Evolutionary conservation across 2,888 invertebrate species (phyloP).

Genomic region (Diabrotica balteata): DNA sequence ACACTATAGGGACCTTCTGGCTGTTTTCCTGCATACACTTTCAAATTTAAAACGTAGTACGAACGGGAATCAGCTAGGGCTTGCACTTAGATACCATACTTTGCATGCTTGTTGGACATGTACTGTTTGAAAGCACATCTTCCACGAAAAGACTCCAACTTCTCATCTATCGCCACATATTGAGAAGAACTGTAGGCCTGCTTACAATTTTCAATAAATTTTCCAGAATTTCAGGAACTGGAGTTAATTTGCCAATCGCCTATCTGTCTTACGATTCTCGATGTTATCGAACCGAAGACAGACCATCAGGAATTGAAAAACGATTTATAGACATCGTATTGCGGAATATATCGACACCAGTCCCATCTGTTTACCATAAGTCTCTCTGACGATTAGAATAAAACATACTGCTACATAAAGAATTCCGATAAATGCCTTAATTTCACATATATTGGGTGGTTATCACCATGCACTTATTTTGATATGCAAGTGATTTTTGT

Average conservation of each 20-base stretch:
- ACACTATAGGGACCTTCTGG: neutral
- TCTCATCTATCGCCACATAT: neutral
- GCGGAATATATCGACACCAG: constrained; percentile 3
- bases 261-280: neutral
- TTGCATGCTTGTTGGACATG: no score
- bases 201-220: constrained; percentile 14
- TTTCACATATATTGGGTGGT: constrained; percentile 2
- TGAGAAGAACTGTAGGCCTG: constrained; percentile 6
- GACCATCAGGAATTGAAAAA: no score
- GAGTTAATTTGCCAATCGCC: neutral
- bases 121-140: neutral
- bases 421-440: constrained; percentile 8
- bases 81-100: no score
- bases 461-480: constrained; percentile 12
- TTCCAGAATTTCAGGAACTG: neutral
- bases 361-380: constrained; percentile 13
- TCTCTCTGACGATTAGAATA: constrained; percentile 11
- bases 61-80: no score
- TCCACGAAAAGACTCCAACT: neutral
- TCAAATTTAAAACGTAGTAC: no score
- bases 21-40: neutral
- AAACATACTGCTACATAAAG: constrained; percentile 10
- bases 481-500: constrained; percentile 8
- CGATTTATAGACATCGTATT: no score
- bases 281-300: no score